Base-by-base conservation (phyloP, 2,888 invertebrate genomes). In the Perithous albicinctus region DNA sequence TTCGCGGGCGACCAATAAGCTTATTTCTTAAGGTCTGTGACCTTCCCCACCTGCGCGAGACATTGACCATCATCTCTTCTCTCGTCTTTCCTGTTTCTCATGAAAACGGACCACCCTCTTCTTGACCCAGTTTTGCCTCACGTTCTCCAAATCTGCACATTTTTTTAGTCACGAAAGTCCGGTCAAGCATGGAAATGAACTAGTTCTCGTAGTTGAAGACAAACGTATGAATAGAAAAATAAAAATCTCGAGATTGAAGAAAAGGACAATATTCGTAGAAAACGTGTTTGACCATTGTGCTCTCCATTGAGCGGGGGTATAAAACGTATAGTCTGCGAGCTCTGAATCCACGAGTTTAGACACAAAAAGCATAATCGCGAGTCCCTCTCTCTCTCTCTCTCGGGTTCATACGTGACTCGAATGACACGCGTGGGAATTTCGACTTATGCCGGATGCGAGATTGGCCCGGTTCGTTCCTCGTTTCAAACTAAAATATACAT, bases 401-500 rank as follows among this genome's bases (percentile, higher is more conserved):
- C n/a, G n/a, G 23, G 32, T 77, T 70, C 67, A 64, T 76, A 88
- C 88, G 88, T 88, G 88, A 83, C 85, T 66, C 12, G 87, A 86
- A 85, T 88, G 64, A 56, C 69, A 51, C 73, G 61, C 64, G 82
- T 63, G 64, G 46, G 64, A 84, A 85, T 85, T 87, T 88, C 74
- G 78, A 83, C 83, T 82, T 85, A 85, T 67, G 84, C 84, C 78
- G 83, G 59, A 75, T 74, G 73, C 61, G 59, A 66, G 48, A 77
- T 66, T 66, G 59, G 64, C 26, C 70, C 69, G 69, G 26, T 51
- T 41, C 26, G 51, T 10, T n/a, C 32, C 8, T n/a, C 12, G 35
- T 26, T 23, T 41, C 38, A 29, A n/a, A 59, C 56, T 70, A 59
- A 70, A 56, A 56, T 70, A 41, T 54, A 35, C 26, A 59, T 32